Evolutionary conservation across 2,888 invertebrate genomes (phyloP).

Genomic region (Cylindroiulus punctatus): DNA sequence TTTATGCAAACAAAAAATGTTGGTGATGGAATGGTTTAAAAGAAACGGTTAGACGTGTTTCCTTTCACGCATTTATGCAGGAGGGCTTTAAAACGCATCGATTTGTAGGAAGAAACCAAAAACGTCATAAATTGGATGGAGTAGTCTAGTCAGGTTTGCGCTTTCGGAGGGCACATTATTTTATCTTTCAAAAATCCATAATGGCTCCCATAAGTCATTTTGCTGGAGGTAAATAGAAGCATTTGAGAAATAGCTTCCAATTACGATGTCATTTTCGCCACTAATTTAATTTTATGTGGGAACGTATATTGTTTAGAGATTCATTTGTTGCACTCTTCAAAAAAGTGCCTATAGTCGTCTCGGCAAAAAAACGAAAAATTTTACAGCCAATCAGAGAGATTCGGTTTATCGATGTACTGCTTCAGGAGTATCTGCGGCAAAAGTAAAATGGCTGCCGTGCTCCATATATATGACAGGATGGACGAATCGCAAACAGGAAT

Average conservation of each 20-base stretch:
- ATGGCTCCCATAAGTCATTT: background rate
- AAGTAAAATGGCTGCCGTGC: no score
- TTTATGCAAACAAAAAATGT: background rate
- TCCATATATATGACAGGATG: no score
- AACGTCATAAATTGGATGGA: conserved; percentile 38
- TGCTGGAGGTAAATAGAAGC: background rate
- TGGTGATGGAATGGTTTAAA: background rate
- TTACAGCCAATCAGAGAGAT: no score
- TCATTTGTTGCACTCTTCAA: no score
- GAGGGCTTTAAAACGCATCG: conserved; percentile 25
- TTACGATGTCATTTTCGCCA: background rate
- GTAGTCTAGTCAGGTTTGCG: conserved; percentile 43
- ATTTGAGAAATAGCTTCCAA: background rate
- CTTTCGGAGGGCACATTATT: background rate
- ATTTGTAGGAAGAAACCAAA: conserved; percentile 43
- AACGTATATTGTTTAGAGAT: background rate
- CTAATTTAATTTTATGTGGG: background rate
- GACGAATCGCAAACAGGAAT: no score
- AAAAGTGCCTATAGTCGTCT: no score
- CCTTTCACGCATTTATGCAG: background rate
- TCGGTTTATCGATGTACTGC: no score
- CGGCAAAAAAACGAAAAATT: no score
- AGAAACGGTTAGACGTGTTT: background rate
- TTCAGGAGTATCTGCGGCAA: no score
- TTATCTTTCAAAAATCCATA: conserved; percentile 17